These are phyloP conservation scores for Oxygymnocypris stewartii DNA, from an alignment of 2,113 vertebrate species.

Conservation along the genomic window DNA sequence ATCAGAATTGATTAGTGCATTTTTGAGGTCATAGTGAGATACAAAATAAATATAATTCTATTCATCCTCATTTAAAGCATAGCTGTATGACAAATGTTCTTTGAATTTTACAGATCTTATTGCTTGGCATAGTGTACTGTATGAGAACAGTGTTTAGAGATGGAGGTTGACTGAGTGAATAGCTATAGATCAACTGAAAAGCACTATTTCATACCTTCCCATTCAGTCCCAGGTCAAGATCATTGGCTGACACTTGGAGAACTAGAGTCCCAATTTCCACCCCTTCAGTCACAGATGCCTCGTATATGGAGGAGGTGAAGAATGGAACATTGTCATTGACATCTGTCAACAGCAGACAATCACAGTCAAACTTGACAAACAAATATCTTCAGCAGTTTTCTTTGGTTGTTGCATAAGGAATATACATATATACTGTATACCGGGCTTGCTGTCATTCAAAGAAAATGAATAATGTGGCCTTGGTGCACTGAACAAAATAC, in stretches of 20 bases:
- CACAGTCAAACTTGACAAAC: not conserved
- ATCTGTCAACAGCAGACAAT: slow-evolving; percentile 68
- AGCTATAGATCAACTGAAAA: not conserved
- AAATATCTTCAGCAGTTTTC: not conserved
- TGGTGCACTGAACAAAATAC: not conserved
- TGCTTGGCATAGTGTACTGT: not conserved
- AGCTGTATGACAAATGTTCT: not conserved
- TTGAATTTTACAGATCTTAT: slow-evolving; percentile 5
- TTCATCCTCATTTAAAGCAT: not conserved
- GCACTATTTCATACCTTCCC: slow-evolving; percentile 75
- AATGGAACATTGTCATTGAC: slow-evolving; percentile 92
- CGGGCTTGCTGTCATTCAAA: not conserved
- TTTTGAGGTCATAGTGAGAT: not conserved
- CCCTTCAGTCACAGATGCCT: slow-evolving; percentile 83
- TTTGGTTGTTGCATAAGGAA: not conserved
- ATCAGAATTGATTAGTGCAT: not conserved
- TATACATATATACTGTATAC: too few species aligned
- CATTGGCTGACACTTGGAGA: slow-evolving; percentile 83
- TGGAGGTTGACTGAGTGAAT: not conserved
- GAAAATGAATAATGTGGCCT: slow-evolving; percentile 5
- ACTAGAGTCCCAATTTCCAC: slow-evolving; percentile 79
- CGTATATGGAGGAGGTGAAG: slow-evolving; percentile 89
- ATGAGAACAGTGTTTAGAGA: not conserved
- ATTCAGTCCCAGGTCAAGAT: slow-evolving; percentile 84
- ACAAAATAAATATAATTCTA: not conserved